A percentile compares a stretch with the other conserved stretches of the same genome.
Conservation (phyloP, 2,888 invertebrate genomes). For the Hoplodrina blanda region DNA sequence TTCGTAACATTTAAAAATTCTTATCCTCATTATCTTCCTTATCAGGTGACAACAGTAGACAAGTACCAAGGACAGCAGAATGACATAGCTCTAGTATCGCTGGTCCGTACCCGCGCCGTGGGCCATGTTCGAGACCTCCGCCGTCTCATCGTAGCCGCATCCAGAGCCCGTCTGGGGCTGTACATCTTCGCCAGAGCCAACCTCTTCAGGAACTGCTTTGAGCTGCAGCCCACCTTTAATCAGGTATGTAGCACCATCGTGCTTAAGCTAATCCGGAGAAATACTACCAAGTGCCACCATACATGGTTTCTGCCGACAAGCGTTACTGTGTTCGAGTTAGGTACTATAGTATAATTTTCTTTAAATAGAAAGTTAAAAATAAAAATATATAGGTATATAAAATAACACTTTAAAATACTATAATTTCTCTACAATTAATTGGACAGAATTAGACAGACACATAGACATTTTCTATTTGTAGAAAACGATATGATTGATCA, state of each 20-base stretch:
- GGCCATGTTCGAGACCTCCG: conserved; percentile 99
- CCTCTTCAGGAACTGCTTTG: conserved; percentile 98
- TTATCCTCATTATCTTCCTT: neutral
- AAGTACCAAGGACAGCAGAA: conserved; percentile 99
- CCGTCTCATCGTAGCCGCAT: conserved; percentile 99
- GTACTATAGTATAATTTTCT: no score
- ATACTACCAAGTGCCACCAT: neutral
- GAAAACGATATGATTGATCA: neutral
- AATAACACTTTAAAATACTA: no score
- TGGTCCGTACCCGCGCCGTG: conserved; percentile 99
- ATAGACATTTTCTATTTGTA: neutral
- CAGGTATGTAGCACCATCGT: conserved; percentile 89
- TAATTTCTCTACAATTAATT: no score
- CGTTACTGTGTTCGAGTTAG: no score
- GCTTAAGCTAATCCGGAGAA: neutral
- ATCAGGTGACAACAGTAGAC: conserved; percentile 97
- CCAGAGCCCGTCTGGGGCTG: conserved; percentile 98
- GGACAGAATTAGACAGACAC: no score
- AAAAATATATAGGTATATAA: no score
- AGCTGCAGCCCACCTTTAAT: conserved; percentile 98
- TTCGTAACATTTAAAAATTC: neutral
- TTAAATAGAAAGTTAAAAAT: no score
- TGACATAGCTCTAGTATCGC: conserved; percentile 98
- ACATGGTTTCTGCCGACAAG: neutral
- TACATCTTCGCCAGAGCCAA: conserved; percentile 98